Evolutionary conservation across 2,797 vertebrate species (phyloP), one percentile per base, ranked within the genome.

Genomic region (Gila robusta): DNA sequence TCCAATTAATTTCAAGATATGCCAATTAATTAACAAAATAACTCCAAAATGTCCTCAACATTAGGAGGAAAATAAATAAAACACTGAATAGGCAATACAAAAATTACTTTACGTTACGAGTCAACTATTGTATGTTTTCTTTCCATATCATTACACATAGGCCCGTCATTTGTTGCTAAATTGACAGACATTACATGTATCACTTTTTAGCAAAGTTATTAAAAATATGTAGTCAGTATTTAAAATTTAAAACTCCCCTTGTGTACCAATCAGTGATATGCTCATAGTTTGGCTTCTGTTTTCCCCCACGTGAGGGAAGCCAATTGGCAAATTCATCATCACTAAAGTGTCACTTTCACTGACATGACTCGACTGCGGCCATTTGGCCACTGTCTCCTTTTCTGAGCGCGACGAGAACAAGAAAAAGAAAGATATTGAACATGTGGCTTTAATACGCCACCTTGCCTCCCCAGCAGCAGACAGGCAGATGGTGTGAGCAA

Each of bases 401-500:
- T 92, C 93, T 91, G 52, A 80, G 62, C 26, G 5, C 16, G 47
- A 49, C 39, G 62, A 73, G 56, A 79, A 32, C 32, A 16, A 6
- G 54, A 11, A 26, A 71, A 49, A 67, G 71, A 84, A 72, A 83
- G 83, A 96, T 97, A 97, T 96, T 93, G 94, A 97, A 97, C 97
- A 97, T 96, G 97, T 97, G 97, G 96, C 96, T 97, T 96, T 97
- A 97, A 97, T 96, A 97, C 96, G 95, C 96, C 96, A 94, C 95
- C 95, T 94, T 96, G 95, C 93, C 96, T 98, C 95, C 95, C 95
- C 96, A 96, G 96, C 96, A 97, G 98, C 97, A 97, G 97, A 99
- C 96, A 97, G 97, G 97, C 98, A 99, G 98, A 99, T 99, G 98
- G 98, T 92, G 93, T 95, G 96, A 96, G 96, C 95, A 94, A 96